These are phyloP conservation scores for Dorcus hopei DNA, from an alignment of 2,888 invertebrate genomes.

Conservation along the genomic window DNA sequence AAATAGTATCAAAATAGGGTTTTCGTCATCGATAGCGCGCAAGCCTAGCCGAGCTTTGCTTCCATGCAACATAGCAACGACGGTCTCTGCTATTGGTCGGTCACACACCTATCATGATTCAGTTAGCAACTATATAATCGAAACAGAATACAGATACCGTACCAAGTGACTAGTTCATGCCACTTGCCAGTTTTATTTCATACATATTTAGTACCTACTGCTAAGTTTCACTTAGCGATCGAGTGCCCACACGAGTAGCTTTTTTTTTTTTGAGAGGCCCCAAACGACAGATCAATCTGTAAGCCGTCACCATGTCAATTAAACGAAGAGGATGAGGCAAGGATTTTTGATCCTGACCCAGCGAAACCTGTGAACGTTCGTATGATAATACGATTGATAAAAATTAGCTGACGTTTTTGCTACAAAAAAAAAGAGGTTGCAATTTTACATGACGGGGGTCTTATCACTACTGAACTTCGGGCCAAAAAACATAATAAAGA, in stretches of 20 bases:
- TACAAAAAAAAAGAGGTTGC: too few species aligned
- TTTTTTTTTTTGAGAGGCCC: not conserved
- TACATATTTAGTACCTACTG: conserved; percentile 16
- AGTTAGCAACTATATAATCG: conserved; percentile 36
- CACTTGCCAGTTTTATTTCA: conserved; percentile 25
- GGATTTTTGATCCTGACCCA: not conserved
- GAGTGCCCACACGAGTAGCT: not conserved
- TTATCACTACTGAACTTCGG: too few species aligned
- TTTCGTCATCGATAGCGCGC: conserved; percentile 5
- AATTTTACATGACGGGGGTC: too few species aligned
- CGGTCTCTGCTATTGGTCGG: conserved; percentile 30
- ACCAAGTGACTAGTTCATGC: conserved; percentile 26
- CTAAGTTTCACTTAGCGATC: not conserved
- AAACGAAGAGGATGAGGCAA: not conserved
- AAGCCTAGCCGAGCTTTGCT: conserved; percentile 12
- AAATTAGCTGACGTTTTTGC: too few species aligned
- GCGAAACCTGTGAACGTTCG: not conserved
- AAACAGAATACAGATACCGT: conserved; percentile 31
- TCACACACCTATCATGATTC: conserved; percentile 31
- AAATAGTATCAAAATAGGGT: not conserved
- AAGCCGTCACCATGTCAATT: not conserved
- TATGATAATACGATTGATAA: too few species aligned
- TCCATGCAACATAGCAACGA: conserved; percentile 34
- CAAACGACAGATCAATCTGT: not conserved
- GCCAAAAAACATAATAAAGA: too few species aligned